Percentiles rank a stretch among this genome's conserved stretches.
phyloP scores from a whole-genome alignment of 2,888 invertebrate genomes.

The Callyntrura sp. region DNA sequence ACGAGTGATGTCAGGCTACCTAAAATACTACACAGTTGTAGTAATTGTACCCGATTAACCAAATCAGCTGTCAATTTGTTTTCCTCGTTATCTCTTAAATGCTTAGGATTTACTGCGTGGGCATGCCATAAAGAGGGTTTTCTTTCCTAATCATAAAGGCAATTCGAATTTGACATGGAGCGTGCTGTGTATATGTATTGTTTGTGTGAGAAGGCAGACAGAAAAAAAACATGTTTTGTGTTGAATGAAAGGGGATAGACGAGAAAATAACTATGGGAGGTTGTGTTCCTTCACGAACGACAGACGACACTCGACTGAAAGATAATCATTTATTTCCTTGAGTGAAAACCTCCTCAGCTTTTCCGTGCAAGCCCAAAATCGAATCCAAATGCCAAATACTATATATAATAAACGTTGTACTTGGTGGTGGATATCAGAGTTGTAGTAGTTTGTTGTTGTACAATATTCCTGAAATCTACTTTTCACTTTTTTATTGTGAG shows the following conservation, averaged over 20 bases:
- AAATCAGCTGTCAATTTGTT: too few relatives aligned
- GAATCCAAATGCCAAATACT: constrained; percentile 10
- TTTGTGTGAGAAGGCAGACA: background rate
- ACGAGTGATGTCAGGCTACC: too few relatives aligned
- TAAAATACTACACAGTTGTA: too few relatives aligned
- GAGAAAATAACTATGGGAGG: constrained; percentile 50
- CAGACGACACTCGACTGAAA: constrained; percentile 74
- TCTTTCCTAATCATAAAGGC: background rate
- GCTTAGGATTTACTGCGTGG: constrained; percentile 2
- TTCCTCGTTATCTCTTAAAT: constrained; percentile 3
- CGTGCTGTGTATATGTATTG: background rate
- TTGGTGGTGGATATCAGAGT: background rate
- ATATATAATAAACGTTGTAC: constrained; percentile 28
- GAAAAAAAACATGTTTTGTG: constrained; percentile 17
- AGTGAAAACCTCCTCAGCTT: constrained; percentile 69
- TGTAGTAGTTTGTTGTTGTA: background rate
- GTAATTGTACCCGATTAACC: too few relatives aligned
- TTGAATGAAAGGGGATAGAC: constrained; percentile 18
- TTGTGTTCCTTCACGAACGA: constrained; percentile 68
- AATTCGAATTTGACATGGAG: background rate
- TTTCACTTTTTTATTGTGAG: constrained; percentile 31
- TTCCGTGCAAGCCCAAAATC: constrained; percentile 49
- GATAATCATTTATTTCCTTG: constrained; percentile 75
- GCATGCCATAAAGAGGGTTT: too few relatives aligned
- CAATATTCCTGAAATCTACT: constrained; percentile 25